phyloP scores from a whole-genome alignment of 2,888 invertebrate species.

The Auanema sp. region DNA sequence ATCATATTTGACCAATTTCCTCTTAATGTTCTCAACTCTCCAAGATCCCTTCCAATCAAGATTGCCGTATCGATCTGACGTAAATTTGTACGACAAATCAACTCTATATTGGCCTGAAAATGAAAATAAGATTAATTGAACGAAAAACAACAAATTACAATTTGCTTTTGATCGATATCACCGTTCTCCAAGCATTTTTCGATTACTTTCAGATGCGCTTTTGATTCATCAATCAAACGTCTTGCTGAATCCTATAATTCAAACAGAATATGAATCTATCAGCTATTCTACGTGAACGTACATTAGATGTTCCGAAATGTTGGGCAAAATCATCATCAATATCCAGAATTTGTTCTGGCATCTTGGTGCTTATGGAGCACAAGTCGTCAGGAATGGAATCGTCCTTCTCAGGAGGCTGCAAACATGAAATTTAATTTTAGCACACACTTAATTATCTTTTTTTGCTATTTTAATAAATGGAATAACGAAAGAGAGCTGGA shows the following conservation, averaged over 20 bases:
- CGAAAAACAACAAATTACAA: constrained; percentile 4
- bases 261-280: background rate
- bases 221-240: constrained; percentile 31
- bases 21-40: constrained; percentile 32
- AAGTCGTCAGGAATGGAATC: constrained; percentile 32
- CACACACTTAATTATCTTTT: no score
- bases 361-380: constrained; percentile 6
- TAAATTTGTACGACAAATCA: constrained; percentile 41
- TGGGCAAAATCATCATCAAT: constrained; percentile 42
- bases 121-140: constrained; percentile 1
- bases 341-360: constrained; percentile 27
- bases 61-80: constrained; percentile 38
- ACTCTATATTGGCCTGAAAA: constrained; percentile 27
- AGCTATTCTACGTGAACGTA: background rate
- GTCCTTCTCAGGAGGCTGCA: constrained; percentile 50
- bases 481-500: no score
- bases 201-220: constrained; percentile 31
- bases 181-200: constrained; percentile 31
- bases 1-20: constrained; percentile 35
- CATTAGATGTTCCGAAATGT: constrained; percentile 27
- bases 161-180: constrained; percentile 22
- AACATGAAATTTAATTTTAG: constrained; percentile 2
- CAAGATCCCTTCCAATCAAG: constrained; percentile 8
- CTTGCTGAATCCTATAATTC: constrained; percentile 8
- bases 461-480: no score